Conservation (phyloP, 2,888 invertebrate genomes). For the Leucozona laternaria region DNA sequence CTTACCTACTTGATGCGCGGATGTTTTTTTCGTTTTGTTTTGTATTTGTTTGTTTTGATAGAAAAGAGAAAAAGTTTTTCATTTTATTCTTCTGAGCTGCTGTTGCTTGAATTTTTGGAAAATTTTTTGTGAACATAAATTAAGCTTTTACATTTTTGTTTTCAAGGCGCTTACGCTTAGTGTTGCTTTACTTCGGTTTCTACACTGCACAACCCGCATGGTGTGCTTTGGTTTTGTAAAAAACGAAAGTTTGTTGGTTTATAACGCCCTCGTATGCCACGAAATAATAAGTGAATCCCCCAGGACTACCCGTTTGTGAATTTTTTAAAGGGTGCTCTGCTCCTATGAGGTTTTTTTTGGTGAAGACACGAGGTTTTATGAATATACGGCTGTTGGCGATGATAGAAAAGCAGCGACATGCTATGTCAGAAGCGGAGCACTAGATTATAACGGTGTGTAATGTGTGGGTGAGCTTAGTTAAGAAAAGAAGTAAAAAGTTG, state of each 20-base stretch:
- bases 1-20: conserved; percentile 67
- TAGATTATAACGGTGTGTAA: conserved; percentile 1
- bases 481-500: conserved; percentile 60
- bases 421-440: conserved; percentile 5
- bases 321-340: conserved; percentile 6
- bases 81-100: conserved; percentile 49
- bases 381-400: conserved; percentile 25
- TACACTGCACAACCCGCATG: conserved; percentile 27
- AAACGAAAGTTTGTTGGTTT: conserved; percentile 74
- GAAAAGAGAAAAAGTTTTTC: conserved; percentile 70
- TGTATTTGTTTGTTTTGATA: conserved; percentile 65
- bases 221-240: conserved; percentile 58
- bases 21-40: conserved; percentile 53
- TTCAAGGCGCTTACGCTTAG: conserved; percentile 67
- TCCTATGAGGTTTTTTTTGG: conserved; percentile 29
- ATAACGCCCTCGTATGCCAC: conserved; percentile 56
- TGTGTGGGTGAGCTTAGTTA: conserved; percentile 24
- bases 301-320: conserved; percentile 40
- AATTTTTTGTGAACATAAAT: conserved; percentile 61
- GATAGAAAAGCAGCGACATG: conserved; percentile 50
- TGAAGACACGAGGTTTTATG: conserved; percentile 15
- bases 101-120: conserved; percentile 37
- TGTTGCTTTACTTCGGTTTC: conserved; percentile 52
- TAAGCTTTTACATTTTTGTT: conserved; percentile 69
- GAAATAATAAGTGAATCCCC: conserved; percentile 66